Base-by-base conservation (phyloP, 2,113 vertebrate species). In the Sceloporus undulatus region DNA sequence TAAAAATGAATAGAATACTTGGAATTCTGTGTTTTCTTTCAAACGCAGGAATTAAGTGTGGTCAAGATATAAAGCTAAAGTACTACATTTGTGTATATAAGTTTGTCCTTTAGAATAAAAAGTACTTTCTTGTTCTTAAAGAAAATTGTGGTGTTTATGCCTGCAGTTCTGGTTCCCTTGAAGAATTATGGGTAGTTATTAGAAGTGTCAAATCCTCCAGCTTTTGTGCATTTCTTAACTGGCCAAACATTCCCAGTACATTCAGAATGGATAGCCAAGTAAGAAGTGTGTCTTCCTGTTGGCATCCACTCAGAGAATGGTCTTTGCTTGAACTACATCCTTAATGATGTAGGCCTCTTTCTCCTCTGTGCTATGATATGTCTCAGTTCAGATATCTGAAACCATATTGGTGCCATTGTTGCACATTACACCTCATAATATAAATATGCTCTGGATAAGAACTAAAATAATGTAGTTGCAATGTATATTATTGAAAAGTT, bases 11-110 rank as follows among this genome's bases (percentile, higher is more conserved):
- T 82, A 27, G 0, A 0, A 84, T 3, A 90, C 38, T 76, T 74
- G 66, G 29, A 89, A 92, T 91, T 87, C 66, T 90, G 9, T 9
- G 38, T 80, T 91, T 82, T 92, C 88, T 85, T 91, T 75, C 81
- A 92, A 78, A 76, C 87, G 82, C 86, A 3, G 8, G 70, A 88
- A 90, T 86, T 23, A 65, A 84, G 88, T 87, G 93, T 79, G 80
- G 88, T 90, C 70, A 75, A 93, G 59, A 56, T 77, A 86, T 40
- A 75, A 93, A 90, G 18, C 85, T 87, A 56, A 88, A 48, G 18
- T 92, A 75, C 54, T 11, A 88, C 56, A 59, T 87, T 84, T 62
- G 21, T 38, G 18, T 73, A 16, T n/a, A 66, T 66, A 66, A 40
- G n/a, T 82, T 86, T 85, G 56, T 4, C 5, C 62, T 83, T 68